phyloP scores from a whole-genome alignment of 1,140 invertebrate species.

The Lepidurus arcticus region DNA sequence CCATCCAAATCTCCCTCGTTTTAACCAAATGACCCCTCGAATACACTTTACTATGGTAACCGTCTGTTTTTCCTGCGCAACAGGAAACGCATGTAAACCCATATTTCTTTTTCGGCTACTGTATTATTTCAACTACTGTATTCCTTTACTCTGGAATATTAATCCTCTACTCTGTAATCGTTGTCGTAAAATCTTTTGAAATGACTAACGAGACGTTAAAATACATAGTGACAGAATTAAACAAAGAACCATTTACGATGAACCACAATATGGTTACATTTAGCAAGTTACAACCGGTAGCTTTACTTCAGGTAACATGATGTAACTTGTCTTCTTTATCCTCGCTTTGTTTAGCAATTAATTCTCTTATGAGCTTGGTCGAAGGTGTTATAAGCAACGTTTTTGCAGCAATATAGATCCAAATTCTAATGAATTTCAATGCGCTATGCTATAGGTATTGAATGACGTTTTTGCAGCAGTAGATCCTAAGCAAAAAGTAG shows the following conservation, averaged over 20 bases:
- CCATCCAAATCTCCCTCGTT: not conserved
- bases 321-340: no score
- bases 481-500: conserved; percentile 54
- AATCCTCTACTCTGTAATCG: not conserved
- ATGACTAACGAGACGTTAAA: conserved; percentile 64
- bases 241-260: conserved; percentile 64
- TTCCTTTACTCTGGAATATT: no score
- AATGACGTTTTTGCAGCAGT: conserved; percentile 48
- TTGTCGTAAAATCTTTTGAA: not conserved
- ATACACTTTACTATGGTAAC: not conserved
- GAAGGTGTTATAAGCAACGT: conserved; percentile 40
- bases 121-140: not conserved
- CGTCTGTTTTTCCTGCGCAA: not conserved
- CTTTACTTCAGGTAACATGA: conserved; percentile 61
- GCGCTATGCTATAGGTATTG: conserved; percentile 63
- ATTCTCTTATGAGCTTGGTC: no score
- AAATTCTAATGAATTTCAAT: conserved; percentile 40
- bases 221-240: conserved; percentile 69
- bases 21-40: not conserved
- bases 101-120: not conserved
- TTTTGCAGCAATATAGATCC: conserved; percentile 12
- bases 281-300: conserved; percentile 67
- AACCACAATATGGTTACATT: conserved; percentile 79
- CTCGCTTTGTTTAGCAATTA: no score
- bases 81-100: not conserved